These are phyloP conservation scores for Megatriorchis doriae DNA, from an alignment of 2,113 vertebrate genomes.

Conservation along the genomic window DNA sequence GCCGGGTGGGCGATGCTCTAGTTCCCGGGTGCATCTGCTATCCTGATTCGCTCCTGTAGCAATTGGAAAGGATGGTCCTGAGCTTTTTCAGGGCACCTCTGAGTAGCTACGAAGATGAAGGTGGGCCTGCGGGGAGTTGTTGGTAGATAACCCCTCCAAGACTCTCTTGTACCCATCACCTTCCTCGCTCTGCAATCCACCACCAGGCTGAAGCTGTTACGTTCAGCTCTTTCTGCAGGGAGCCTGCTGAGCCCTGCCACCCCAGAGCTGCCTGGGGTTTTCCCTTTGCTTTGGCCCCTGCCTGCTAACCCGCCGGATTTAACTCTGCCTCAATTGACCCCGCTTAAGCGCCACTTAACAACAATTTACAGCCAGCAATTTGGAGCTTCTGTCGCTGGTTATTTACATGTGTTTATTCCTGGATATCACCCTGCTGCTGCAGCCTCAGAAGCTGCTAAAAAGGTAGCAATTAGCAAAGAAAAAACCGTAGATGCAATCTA, in stretches of 20 bases:
- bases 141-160: neutral
- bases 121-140: too few relatives aligned
- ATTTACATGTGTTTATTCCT: neutral
- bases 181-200: neutral
- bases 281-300: neutral
- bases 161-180: neutral
- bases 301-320: neutral
- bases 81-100: neutral
- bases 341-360: neutral
- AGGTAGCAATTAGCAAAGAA: neutral
- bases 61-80: neutral
- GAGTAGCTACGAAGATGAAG: neutral
- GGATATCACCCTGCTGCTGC: neutral
- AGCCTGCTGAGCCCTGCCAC: neutral
- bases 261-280: neutral
- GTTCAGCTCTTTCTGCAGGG: neutral
- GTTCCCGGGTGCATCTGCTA: accelerated
- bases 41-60: neutral
- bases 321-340: neutral
- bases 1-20: accelerated
- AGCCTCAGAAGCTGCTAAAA: neutral
- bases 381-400: neutral
- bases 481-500: neutral
- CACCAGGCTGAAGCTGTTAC: neutral
- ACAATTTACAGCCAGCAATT: neutral